Percentiles rank a stretch among this genome's conserved stretches.
These are phyloP conservation scores for Gibbula magus DNA, from an alignment of 2,888 invertebrate genomes.

Conservation along the genomic window DNA sequence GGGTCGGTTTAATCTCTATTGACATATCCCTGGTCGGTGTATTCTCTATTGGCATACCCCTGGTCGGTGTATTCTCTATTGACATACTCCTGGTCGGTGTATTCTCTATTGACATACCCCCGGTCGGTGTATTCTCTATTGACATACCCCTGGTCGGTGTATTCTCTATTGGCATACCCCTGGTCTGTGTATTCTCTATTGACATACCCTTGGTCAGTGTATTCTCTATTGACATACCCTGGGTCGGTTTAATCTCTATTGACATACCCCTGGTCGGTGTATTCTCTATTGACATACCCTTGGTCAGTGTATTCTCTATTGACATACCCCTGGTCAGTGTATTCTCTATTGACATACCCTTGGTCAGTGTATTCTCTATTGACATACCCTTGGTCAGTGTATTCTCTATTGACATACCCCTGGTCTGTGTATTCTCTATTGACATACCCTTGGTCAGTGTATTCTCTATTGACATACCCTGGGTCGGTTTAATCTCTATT, in stretches of 20 bases:
- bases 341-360: slow-evolving; percentile 93
- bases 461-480: slow-evolving; percentile 93
- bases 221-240: slow-evolving; percentile 93
- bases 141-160: slow-evolving; percentile 87
- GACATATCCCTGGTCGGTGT: slow-evolving; percentile 87
- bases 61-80: slow-evolving; percentile 96
- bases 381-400: slow-evolving; percentile 87
- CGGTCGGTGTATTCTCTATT: slow-evolving; percentile 96
- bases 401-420: slow-evolving; percentile 93
- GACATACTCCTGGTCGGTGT: slow-evolving; percentile 87
- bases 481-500: slow-evolving; percentile 96
- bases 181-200: slow-evolving; percentile 96
- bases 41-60: slow-evolving; percentile 93
- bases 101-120: slow-evolving; percentile 93
- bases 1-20: slow-evolving; percentile 96
- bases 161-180: slow-evolving; percentile 93
- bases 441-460: slow-evolving; percentile 87
- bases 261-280: slow-evolving; percentile 87
- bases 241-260: slow-evolving; percentile 96
- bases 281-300: slow-evolving; percentile 93
- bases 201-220: slow-evolving; percentile 87
- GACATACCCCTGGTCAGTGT: slow-evolving; percentile 87
- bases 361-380: slow-evolving; percentile 96
- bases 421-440: slow-evolving; percentile 96
- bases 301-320: slow-evolving; percentile 96